A percentile compares a stretch with the other conserved stretches of the same genome.
Conservation (phyloP, 2,113 vertebrate species). For the Pseudopipra pipra region DNA sequence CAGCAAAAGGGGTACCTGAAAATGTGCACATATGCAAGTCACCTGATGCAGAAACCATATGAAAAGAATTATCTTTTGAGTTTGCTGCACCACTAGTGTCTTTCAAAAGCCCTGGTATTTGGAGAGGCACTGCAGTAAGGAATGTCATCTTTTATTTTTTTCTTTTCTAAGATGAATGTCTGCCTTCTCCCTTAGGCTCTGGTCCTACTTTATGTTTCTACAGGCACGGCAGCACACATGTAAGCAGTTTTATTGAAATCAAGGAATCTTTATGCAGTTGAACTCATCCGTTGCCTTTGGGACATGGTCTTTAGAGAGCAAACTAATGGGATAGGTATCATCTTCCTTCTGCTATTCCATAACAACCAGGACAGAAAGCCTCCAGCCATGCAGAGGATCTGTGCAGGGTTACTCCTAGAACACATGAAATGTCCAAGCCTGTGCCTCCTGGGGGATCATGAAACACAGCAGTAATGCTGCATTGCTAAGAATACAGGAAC, state of each 20-base stretch:
- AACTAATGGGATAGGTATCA: background rate
- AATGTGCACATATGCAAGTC: slow-evolving; percentile 39
- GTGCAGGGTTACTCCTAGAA: background rate
- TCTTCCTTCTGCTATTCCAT: background rate
- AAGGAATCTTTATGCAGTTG: background rate
- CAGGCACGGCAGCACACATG: slow-evolving; percentile 8
- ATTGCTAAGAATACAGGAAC: background rate
- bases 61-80: slow-evolving; percentile 43
- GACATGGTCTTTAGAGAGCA: background rate
- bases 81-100: slow-evolving; percentile 4
- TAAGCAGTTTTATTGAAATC: slow-evolving; percentile 37
- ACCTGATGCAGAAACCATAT: slow-evolving; percentile 13
- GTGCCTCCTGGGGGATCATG: background rate
- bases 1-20: slow-evolving; percentile 4
- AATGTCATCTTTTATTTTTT: slow-evolving; percentile 30
- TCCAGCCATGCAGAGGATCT: background rate
- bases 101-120: slow-evolving; percentile 30
- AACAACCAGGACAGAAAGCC: background rate
- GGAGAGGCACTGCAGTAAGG: slow-evolving; percentile 21
- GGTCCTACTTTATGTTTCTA: background rate
- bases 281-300: background rate
- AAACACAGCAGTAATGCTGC: background rate
- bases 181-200: slow-evolving; percentile 29
- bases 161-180: background rate
- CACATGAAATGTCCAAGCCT: background rate